phyloP scores from a whole-genome alignment of 1,140 invertebrate species.

The Polypedilum pembai region DNA sequence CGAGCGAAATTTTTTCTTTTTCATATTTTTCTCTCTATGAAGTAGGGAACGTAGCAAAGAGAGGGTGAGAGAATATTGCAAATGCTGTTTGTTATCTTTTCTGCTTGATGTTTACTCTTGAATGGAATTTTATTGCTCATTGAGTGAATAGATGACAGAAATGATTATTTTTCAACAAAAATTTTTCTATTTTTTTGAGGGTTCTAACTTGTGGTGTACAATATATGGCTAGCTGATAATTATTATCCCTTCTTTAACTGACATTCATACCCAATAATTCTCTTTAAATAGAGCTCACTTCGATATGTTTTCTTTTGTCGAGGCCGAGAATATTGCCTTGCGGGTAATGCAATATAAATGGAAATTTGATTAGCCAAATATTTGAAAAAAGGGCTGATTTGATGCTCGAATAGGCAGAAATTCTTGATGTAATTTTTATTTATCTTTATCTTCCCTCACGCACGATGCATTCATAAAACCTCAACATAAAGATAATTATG shows the following conservation, averaged over 20 bases:
- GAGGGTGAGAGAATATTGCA: slow-evolving; percentile 8
- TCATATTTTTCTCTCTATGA: neutral
- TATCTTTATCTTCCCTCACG: neutral
- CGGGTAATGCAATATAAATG: neutral
- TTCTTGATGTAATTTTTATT: neutral
- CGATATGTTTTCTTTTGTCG: neutral
- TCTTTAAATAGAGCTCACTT: neutral
- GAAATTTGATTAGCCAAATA: slow-evolving; percentile 26
- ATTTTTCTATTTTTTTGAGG: too few species aligned
- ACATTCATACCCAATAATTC: neutral
- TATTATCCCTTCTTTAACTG: too few species aligned
- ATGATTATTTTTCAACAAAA: neutral
- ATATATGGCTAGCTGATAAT: too few species aligned
- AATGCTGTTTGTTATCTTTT: slow-evolving; percentile 27
- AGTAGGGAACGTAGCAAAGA: neutral
- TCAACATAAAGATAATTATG: neutral
- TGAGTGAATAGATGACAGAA: neutral
- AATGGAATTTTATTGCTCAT: slow-evolving; percentile 18
- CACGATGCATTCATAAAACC: neutral
- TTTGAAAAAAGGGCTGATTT: neutral
- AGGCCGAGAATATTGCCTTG: neutral
- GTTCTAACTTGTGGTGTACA: too few species aligned
- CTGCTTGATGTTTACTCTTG: slow-evolving; percentile 23
- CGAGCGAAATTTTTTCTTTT: neutral
- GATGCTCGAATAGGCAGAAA: neutral